Conservation (phyloP, 2,888 invertebrate species). For the Colletes collaris region DNA sequence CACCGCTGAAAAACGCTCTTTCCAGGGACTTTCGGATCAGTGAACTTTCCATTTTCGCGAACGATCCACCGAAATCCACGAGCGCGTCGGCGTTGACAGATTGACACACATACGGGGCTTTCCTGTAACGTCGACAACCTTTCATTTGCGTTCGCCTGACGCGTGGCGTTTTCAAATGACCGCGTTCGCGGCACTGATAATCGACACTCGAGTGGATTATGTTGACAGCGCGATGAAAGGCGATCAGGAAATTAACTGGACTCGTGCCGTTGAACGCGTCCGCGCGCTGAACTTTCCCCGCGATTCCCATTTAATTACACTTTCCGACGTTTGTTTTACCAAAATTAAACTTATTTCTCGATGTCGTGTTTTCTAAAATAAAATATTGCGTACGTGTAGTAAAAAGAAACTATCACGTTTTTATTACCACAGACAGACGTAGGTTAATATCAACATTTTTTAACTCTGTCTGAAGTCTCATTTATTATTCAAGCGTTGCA, state of each 20-base stretch:
- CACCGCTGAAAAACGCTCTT: background rate
- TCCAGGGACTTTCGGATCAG: slow-evolving; percentile 20
- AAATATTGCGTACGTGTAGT: too few relatives aligned
- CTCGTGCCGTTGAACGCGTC: slow-evolving; percentile 57
- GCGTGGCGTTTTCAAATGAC: slow-evolving; percentile 62
- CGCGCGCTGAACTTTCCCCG: slow-evolving; percentile 35
- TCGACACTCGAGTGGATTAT: slow-evolving; percentile 62
- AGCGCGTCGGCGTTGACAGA: slow-evolving; percentile 44
- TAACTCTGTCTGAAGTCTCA: background rate
- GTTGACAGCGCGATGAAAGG: slow-evolving; percentile 61
- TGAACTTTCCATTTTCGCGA: background rate
- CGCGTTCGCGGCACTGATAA: slow-evolving; percentile 32
- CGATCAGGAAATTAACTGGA: slow-evolving; percentile 71
- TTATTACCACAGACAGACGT: too few relatives aligned
- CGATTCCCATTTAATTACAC: slow-evolving; percentile 46
- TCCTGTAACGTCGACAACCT: slow-evolving; percentile 53
- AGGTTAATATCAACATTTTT: too few relatives aligned
- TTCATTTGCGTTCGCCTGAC: slow-evolving; percentile 54
- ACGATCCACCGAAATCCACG: slow-evolving; percentile 32
- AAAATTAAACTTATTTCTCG: too few relatives aligned
- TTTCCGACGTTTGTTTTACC: background rate
- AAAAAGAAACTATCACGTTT: too few relatives aligned
- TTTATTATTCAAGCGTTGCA: slow-evolving; percentile 5
- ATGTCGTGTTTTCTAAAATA: too few relatives aligned
- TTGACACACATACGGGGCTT: slow-evolving; percentile 57